These are phyloP conservation scores for Hipparchia semele DNA, from an alignment of 2,888 invertebrate genomes.

Conservation along the genomic window DNA sequence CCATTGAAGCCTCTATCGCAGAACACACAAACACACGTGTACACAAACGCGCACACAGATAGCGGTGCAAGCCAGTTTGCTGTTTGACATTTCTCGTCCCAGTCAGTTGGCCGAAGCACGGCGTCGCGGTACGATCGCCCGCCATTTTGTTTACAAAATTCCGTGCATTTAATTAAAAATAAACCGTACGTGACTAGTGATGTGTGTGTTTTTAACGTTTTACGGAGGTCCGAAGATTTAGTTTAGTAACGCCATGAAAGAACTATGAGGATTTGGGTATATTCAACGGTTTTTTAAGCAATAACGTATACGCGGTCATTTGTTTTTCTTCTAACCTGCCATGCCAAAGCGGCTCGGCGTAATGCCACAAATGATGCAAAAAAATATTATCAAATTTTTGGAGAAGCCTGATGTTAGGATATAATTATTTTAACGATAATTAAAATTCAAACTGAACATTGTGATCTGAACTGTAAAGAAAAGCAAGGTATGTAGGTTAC, in stretches of 20 bases:
- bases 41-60: slow-evolving; percentile 52
- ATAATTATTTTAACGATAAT: background rate
- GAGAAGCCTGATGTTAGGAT: slow-evolving; percentile 35
- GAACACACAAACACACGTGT: slow-evolving; percentile 43
- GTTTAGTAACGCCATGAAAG: slow-evolving; percentile 27
- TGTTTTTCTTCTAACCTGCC: slow-evolving; percentile 52
- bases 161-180: slow-evolving; percentile 66
- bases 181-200: slow-evolving; percentile 71
- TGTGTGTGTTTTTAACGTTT: slow-evolving; percentile 57
- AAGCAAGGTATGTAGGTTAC: slow-evolving; percentile 50
- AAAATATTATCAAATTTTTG: slow-evolving; percentile 67
- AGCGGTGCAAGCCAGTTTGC: slow-evolving; percentile 69
- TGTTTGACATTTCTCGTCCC: slow-evolving; percentile 75
- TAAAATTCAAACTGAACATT: background rate
- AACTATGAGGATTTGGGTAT: slow-evolving; percentile 60
- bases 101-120: slow-evolving; percentile 79
- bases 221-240: slow-evolving; percentile 48
- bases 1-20: slow-evolving; percentile 68
- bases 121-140: slow-evolving; percentile 72
- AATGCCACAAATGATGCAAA: slow-evolving; percentile 63
- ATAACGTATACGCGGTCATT: slow-evolving; percentile 53
- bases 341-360: slow-evolving; percentile 51
- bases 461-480: slow-evolving; percentile 6
- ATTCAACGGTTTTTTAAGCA: slow-evolving; percentile 55
- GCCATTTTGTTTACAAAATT: slow-evolving; percentile 67